These are phyloP conservation scores for Pygocentrus nattereri DNA, from an alignment of 2,797 vertebrate genomes.

Conservation along the genomic window DNA sequence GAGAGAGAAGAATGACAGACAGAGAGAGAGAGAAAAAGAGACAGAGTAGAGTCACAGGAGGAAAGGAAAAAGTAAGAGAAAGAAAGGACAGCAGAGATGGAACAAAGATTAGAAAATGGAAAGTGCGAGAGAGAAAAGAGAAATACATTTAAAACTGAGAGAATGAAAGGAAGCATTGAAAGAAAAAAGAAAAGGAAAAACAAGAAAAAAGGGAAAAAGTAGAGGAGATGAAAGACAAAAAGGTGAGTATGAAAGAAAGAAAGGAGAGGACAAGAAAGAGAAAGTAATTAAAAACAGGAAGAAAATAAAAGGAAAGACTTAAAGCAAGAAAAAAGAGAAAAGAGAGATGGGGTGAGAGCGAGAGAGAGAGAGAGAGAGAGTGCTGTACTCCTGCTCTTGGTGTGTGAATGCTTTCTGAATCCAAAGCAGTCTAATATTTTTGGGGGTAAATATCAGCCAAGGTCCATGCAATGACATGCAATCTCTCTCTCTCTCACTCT, in stretches of 20 bases:
- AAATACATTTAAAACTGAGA: too few relatives aligned
- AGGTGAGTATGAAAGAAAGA: neutral
- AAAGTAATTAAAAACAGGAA: constrained; percentile 9
- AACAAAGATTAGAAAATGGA: too few relatives aligned
- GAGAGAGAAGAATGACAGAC: neutral
- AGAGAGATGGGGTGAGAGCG: too few relatives aligned
- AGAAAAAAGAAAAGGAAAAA: too few relatives aligned
- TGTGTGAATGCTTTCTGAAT: constrained; percentile 41
- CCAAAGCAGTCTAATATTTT: constrained; percentile 35
- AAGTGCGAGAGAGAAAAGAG: neutral
- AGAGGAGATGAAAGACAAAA: neutral
- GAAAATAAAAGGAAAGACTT: too few relatives aligned
- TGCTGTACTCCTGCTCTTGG: constrained; percentile 4
- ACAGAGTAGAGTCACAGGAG: neutral
- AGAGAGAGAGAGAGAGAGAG: too few relatives aligned
- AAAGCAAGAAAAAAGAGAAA: constrained; percentile 40
- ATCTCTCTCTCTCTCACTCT: too few relatives aligned
- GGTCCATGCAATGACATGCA: too few relatives aligned
- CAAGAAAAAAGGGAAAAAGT: neutral
- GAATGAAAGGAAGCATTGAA: too few relatives aligned
- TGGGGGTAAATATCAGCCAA: constrained; percentile 45
- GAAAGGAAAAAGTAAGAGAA: neutral
- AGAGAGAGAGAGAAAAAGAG: constrained; percentile 13
- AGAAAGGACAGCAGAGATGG: too few relatives aligned
- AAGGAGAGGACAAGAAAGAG: constrained; percentile 34